Evolutionary conservation across 2,113 vertebrate species (phyloP), one percentile per base, ranked within the genome.

Genomic region (Rafetus swinhoei): DNA sequence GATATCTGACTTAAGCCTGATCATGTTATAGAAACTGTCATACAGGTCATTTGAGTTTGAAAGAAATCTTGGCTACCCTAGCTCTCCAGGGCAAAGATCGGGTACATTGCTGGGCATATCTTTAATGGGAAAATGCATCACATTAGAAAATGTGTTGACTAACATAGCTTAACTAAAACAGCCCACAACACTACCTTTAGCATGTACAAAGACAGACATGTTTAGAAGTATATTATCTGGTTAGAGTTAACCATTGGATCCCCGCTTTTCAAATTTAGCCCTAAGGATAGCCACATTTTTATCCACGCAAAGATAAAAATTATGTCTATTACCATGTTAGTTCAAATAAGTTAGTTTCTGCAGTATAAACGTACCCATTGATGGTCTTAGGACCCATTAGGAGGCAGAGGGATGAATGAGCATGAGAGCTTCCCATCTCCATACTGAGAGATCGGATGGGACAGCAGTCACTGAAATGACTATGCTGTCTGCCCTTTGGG

Each of bases 1-100:
- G 2, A 69, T 4, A 59, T 79, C 22, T 69, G 27, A 3, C 4
- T 77, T 65, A 50, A 10, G 32, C 3, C 3, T 1, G 1, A 16
- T 9, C 24, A 1, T 24, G 15, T 77, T 69, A 53, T 84, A 7
- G 6, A n/a, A 74, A 12, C 6, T 84, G n/a, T 53, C 2, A 9
- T 24, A 84, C 5, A 32, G 4, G 8, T 1, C 69, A 35, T 11
- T 84, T 55, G 45, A 54, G 50, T 55, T 32, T 84, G 19, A 29
- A 52, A 52, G 4, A 7, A n/a, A 79, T 7, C 7, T 4, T 79
- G 4, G 19, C 19, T 56, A 84, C 84, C 87, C 54, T 16, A 60
- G 77, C 1, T 10, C 13, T 62, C 9, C 6, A 53, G 25, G 35
- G 27, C 9, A 54, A 80, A 3, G 16, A 80, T 80, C 52, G 55